phyloP scores from a whole-genome alignment of 2,888 invertebrate species.

The Acleris cristana region DNA sequence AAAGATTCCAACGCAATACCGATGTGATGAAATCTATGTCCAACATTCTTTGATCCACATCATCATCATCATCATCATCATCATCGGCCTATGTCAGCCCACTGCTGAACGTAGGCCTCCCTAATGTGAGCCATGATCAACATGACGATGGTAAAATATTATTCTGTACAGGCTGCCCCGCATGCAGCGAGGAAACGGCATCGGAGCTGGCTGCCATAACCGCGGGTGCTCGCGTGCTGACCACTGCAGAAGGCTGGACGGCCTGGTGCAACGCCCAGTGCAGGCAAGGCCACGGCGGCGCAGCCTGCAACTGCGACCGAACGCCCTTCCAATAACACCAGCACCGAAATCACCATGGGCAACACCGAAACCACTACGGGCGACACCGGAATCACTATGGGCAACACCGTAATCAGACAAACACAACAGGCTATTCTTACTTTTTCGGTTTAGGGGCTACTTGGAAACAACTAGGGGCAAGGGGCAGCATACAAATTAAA shows the following conservation, averaged over 20 bases:
- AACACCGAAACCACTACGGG: not conserved
- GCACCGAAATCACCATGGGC: not conserved
- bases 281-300: conserved; percentile 88
- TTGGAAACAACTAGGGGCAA: not conserved
- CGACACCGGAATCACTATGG: not conserved
- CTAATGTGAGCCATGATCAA: not conserved
- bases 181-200: conserved; percentile 51
- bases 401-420: not conserved
- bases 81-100: too few species aligned
- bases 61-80: too few species aligned
- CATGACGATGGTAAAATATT: not conserved
- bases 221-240: conserved; percentile 47
- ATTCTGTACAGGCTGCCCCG: conserved; percentile 67
- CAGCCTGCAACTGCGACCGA: conserved; percentile 89
- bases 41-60: not conserved
- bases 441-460: not conserved
- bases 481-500: not conserved
- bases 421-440: too few species aligned
- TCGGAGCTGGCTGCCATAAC: conserved; percentile 34
- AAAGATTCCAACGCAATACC: too few species aligned
- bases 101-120: too few species aligned
- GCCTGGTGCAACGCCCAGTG: conserved; percentile 87
- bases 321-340: conserved; percentile 79
- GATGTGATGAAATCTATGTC: too few species aligned
- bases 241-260: conserved; percentile 82